phyloP scores from a whole-genome alignment of 2,797 vertebrate species.

The Propithecus perrieri region DNA sequence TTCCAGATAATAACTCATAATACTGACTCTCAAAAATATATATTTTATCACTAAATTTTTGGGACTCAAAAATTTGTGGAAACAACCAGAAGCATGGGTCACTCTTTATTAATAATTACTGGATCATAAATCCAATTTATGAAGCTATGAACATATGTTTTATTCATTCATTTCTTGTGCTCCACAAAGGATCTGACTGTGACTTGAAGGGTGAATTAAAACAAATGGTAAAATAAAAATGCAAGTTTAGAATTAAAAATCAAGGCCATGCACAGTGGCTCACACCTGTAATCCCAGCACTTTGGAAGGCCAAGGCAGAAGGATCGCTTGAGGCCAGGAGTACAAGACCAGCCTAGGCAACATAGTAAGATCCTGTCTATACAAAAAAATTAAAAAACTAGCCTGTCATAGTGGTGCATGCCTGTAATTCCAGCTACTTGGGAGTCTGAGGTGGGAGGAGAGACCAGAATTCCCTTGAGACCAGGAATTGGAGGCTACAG shows the following conservation, averaged over 20 bases:
- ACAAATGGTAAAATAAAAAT: background rate
- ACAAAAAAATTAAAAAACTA: no score
- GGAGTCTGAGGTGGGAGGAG: no score
- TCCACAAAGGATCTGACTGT: background rate
- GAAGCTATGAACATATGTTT: background rate
- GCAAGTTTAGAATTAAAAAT: background rate
- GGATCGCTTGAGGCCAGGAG: no score
- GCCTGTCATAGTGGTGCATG: no score
- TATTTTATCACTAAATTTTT: background rate
- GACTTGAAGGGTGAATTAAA: background rate
- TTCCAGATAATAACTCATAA: background rate
- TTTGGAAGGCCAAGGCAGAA: no score
- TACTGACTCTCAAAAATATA: background rate
- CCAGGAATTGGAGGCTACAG: no score
- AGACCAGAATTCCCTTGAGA: no score
- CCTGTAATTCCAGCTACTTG: no score
- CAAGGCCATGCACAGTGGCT: no score
- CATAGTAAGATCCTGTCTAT: no score
- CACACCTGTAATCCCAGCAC: no score
- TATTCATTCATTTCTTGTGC: background rate
- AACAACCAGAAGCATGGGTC: background rate
- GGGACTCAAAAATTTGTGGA: background rate
- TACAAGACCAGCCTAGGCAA: no score
- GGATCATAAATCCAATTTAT: background rate
- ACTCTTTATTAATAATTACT: background rate